phyloP scores from a whole-genome alignment of 37 sponge, comb jelly and placozoan genomes.

The Oopsacas minuta region DNA sequence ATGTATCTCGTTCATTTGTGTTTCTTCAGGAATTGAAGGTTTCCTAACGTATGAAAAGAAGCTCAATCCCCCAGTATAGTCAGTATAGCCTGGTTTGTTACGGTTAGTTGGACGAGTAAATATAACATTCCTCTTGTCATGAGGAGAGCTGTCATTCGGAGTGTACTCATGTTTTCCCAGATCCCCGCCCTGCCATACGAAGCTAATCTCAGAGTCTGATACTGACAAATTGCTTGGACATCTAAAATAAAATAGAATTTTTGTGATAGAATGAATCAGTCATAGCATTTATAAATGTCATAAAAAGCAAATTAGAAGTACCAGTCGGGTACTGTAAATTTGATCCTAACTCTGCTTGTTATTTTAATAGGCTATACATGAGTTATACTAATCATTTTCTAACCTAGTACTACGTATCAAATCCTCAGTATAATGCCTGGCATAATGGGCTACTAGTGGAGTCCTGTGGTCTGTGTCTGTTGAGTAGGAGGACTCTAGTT shows the following conservation, averaged over 20 bases:
- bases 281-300: too few species aligned
- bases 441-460: background rate
- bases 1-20: background rate
- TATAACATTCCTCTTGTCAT: background rate
- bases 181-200: background rate
- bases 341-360: too few species aligned
- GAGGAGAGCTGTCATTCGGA: background rate
- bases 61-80: background rate
- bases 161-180: background rate
- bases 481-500: background rate
- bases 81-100: background rate
- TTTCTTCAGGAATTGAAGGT: background rate
- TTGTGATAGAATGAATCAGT: too few species aligned
- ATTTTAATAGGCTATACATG: too few species aligned
- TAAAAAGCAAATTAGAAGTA: too few species aligned
- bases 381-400: too few species aligned
- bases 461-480: background rate
- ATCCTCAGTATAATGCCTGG: background rate
- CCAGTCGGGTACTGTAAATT: too few species aligned
- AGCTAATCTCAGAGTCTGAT: background rate
- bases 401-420: background rate
- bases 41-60: background rate
- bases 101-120: background rate
- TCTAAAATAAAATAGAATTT: background rate
- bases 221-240: background rate